These are phyloP conservation scores for Liolophura sinensis DNA, from an alignment of 1,140 invertebrate genomes.

Conservation along the genomic window DNA sequence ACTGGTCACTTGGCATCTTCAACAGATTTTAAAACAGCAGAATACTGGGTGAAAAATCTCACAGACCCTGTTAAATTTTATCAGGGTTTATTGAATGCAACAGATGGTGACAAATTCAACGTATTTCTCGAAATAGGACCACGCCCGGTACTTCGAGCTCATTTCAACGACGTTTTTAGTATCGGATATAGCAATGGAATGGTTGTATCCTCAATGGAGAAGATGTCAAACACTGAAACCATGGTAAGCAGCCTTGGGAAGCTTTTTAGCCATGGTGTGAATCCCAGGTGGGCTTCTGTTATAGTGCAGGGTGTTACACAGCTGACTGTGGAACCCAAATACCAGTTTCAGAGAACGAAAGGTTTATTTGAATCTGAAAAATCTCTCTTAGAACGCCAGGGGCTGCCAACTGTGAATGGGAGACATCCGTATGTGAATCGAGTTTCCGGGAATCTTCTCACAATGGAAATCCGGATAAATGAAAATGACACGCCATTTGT, in stretches of 20 bases:
- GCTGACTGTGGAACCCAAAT: conserved; percentile 11
- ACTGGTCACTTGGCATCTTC: conserved; percentile 18
- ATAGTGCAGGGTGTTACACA: conserved; percentile 8
- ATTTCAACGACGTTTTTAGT: conserved; percentile 23
- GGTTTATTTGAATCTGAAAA: conserved; percentile 8
- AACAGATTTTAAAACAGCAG: conserved; percentile 2
- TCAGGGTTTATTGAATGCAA: conserved; percentile 22
- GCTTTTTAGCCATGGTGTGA: conserved; percentile 16
- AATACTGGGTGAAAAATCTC: conserved; percentile 35
- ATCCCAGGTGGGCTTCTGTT: conserved; percentile 21
- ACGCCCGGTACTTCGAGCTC: conserved; percentile 26
- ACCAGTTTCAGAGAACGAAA: conserved; percentile 17
- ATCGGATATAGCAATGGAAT: conserved; percentile 6
- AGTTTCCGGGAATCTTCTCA: conserved; percentile 3
- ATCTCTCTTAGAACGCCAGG: conserved; percentile 6
- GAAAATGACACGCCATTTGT: conserved; percentile 12
- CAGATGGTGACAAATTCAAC: conserved; percentile 13
- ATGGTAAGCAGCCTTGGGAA: conserved; percentile 13
- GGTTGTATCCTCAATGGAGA: conserved; percentile 28
- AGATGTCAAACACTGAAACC: conserved; percentile 15
- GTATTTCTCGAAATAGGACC: conserved; percentile 41
- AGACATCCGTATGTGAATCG: conserved; percentile 16
- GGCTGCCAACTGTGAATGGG: conserved; percentile 6
- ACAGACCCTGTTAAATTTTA: conserved; percentile 25
- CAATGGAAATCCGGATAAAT: conserved; percentile 12